These are phyloP conservation scores for Aromia moschata DNA, from an alignment of 2,888 invertebrate species.

Conservation along the genomic window DNA sequence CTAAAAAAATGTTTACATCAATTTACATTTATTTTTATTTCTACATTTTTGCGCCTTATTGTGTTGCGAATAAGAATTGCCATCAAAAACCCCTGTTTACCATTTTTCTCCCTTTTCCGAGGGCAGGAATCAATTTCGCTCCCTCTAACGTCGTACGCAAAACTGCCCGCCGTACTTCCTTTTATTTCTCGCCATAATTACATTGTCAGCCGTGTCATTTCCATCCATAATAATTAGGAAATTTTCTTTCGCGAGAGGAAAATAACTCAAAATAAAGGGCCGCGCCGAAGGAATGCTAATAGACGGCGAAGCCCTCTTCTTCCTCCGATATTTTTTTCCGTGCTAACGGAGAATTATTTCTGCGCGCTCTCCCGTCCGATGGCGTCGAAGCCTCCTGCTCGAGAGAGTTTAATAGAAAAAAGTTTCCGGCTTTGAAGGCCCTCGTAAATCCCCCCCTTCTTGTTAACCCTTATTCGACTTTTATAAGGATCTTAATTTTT, in stretches of 20 bases:
- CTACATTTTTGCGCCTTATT: too few species aligned
- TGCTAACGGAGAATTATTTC: neutral
- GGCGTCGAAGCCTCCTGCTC: too few species aligned
- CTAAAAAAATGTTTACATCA: too few species aligned
- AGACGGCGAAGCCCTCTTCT: neutral
- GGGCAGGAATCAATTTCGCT: too few species aligned
- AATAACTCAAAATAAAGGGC: neutral
- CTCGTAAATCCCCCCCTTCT: neutral
- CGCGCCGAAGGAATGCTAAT: neutral
- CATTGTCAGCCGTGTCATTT: neutral
- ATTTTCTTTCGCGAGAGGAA: neutral
- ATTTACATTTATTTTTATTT: too few species aligned
- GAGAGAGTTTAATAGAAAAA: neutral
- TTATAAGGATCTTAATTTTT: neutral
- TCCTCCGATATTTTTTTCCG: neutral
- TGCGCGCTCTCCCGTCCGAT: neutral
- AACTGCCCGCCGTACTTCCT: too few species aligned
- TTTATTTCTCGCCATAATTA: neutral
- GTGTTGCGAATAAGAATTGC: too few species aligned
- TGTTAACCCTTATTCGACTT: neutral
- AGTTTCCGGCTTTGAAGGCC: neutral
- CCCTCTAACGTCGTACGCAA: too few species aligned
- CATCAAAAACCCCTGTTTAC: too few species aligned
- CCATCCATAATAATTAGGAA: neutral
- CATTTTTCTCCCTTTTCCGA: too few species aligned